Percentiles rank a stretch among this genome's conserved stretches.
phyloP scores from a whole-genome alignment of 2,113 vertebrate genomes.

The Bubo bubo region DNA sequence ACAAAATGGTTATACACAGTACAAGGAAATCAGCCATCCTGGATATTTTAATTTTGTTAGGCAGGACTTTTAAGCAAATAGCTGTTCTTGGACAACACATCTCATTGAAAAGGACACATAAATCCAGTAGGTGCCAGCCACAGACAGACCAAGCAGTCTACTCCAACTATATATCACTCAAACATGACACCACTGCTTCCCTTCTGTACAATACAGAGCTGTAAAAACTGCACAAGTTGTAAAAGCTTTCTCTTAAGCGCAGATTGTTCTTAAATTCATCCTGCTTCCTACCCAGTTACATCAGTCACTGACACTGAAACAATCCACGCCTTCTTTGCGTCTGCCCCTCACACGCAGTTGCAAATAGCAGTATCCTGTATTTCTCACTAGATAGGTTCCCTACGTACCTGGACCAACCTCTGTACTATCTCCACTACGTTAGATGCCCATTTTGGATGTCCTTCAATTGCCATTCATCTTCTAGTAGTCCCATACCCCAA shows the following conservation, averaged over 20 bases:
- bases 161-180: background rate
- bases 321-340: accelerated
- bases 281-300: background rate
- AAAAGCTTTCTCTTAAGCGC: background rate
- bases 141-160: accelerated
- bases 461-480: accelerated
- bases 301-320: background rate
- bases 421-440: accelerated
- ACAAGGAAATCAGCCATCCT: background rate
- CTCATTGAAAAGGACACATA: background rate
- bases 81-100: background rate
- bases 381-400: accelerated
- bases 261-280: background rate
- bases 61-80: background rate
- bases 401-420: accelerated
- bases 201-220: background rate
- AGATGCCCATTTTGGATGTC: background rate
- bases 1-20: background rate
- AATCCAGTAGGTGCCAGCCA: background rate
- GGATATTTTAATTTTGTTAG: background rate
- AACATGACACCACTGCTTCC: background rate
- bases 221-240: background rate
- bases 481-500: accelerated
- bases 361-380: too few relatives aligned
- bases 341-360: too few relatives aligned